phyloP scores from a whole-genome alignment of 2,888 invertebrate genomes.

The Sarcophaga caerulescens region DNA sequence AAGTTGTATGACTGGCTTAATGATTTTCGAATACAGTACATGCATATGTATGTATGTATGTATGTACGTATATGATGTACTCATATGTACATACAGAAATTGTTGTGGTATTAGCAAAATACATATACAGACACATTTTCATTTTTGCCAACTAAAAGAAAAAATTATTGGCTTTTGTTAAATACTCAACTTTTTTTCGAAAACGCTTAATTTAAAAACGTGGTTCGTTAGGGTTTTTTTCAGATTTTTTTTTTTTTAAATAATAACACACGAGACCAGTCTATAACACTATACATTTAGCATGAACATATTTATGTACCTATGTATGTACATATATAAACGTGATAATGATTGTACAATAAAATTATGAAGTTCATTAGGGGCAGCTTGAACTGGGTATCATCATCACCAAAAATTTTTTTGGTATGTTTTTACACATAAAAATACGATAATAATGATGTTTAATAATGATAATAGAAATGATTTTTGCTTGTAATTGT shows the following conservation, averaged over 20 bases:
- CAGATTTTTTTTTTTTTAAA: not conserved
- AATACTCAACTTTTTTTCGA: not conserved
- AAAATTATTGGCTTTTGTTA: slow-evolving; percentile 22
- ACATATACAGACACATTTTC: slow-evolving; percentile 20
- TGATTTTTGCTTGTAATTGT: not conserved
- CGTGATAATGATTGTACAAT: slow-evolving; percentile 24
- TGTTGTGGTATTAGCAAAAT: not conserved
- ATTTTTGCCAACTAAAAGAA: slow-evolving; percentile 23
- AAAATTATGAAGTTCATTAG: too few relatives aligned
- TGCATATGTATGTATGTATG: not conserved
- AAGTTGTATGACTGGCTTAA: slow-evolving; percentile 44
- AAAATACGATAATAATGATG: too few relatives aligned
- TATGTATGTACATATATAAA: slow-evolving; percentile 29
- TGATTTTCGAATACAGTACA: slow-evolving; percentile 17
- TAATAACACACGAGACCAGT: slow-evolving; percentile 36
- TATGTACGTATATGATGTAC: not conserved
- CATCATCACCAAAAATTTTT: too few relatives aligned
- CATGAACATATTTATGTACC: too few relatives aligned
- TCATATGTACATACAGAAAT: not conserved
- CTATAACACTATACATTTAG: slow-evolving; percentile 16
- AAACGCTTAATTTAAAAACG: slow-evolving; percentile 39
- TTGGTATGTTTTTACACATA: too few relatives aligned
- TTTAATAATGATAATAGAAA: too few relatives aligned
- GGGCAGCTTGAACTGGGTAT: too few relatives aligned
- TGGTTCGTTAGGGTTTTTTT: slow-evolving; percentile 13